A percentile compares a stretch with the other conserved stretches of the same genome.
Conservation (phyloP, 2,113 vertebrate species). For the Psittacula cyanocephala region DNA sequence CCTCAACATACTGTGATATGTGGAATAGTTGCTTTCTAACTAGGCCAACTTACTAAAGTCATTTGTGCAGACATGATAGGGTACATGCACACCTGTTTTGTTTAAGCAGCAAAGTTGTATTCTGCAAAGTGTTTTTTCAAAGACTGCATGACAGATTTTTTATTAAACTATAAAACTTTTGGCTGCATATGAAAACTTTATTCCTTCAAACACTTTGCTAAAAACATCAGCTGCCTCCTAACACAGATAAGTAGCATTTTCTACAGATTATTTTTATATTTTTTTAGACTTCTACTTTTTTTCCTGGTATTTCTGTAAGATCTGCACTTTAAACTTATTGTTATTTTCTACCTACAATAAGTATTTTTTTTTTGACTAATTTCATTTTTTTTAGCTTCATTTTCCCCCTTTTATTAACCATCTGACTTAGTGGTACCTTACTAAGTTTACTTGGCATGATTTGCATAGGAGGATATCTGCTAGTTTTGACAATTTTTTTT, state of each 20-base stretch:
- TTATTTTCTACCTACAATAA: not conserved
- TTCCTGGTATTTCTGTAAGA: not conserved
- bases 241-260: not conserved
- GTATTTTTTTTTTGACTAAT: not conserved
- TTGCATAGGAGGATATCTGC: not conserved
- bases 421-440: not conserved
- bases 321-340: not conserved
- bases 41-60: not conserved
- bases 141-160: not conserved
- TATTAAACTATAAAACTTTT: not conserved
- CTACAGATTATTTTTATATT: not conserved
- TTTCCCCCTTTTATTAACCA: not conserved
- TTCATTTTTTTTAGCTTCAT: not conserved
- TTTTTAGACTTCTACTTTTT: not conserved
- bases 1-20: not conserved
- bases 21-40: not conserved
- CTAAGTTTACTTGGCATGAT: not conserved
- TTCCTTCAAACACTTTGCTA: not conserved
- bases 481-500: not conserved
- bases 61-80: not conserved
- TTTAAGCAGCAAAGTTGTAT: not conserved
- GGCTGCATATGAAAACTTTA: not conserved
- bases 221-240: not conserved
- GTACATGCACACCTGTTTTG: not conserved
- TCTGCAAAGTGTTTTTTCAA: not conserved